Percentiles rank a stretch among this genome's conserved stretches.
phyloP scores from a whole-genome alignment of 2,888 invertebrate species.

The Mesochorus sp. region DNA sequence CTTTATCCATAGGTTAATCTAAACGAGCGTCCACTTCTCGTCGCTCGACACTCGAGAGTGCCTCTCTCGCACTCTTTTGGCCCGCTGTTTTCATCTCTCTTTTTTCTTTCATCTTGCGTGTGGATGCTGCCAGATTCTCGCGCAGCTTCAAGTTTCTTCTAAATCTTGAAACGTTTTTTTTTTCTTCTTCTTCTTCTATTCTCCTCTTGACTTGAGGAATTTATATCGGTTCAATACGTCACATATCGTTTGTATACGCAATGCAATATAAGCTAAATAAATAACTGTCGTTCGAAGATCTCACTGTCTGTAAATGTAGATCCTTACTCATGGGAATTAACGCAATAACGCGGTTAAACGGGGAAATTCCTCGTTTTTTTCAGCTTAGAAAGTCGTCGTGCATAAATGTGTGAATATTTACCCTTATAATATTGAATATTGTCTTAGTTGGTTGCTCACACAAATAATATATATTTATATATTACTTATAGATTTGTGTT shows the following conservation, averaged over 20 bases:
- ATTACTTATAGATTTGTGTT: not conserved
- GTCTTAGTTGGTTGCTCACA: slow-evolving; percentile 65
- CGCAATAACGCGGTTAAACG: not conserved
- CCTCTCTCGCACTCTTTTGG: not conserved
- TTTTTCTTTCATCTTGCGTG: slow-evolving; percentile 11
- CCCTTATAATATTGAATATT: slow-evolving; percentile 74
- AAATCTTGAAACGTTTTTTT: slow-evolving; percentile 31
- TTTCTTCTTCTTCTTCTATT: not conserved
- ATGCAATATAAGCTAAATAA: not conserved
- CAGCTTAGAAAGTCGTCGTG: slow-evolving; percentile 43
- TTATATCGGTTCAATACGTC: not conserved
- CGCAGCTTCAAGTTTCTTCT: slow-evolving; percentile 35
- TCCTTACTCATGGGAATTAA: slow-evolving; percentile 13
- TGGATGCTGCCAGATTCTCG: slow-evolving; percentile 41
- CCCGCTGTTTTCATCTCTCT: slow-evolving; percentile 28
- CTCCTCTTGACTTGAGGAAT: slow-evolving; percentile 4
- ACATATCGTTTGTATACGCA: not conserved
- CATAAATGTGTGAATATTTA: slow-evolving; percentile 65
- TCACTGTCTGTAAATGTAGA: not conserved
- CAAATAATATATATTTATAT: not conserved
- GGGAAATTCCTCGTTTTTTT: slow-evolving; percentile 53
- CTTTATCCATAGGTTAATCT: slow-evolving; percentile 65
- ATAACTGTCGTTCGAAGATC: not conserved
- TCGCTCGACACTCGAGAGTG: slow-evolving; percentile 61
- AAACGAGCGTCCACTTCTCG: slow-evolving; percentile 57